Conservation (phyloP, 2,797 vertebrate species). For the Prunella strophiata region DNA sequence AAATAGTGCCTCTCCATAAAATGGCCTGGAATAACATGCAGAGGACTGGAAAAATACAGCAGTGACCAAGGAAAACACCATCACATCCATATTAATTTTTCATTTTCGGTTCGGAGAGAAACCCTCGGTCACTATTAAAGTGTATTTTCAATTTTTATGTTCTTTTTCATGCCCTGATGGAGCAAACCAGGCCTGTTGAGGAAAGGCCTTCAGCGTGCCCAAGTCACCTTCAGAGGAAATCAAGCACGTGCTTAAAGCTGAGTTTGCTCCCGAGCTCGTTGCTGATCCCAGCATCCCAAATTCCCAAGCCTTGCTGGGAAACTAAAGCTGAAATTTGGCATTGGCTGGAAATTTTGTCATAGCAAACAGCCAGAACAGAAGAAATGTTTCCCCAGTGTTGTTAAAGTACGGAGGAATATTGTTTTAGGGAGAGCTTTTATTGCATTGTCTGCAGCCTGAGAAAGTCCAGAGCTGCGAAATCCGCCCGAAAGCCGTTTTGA, state of each 20-base stretch:
- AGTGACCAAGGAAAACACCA: constrained; percentile 43
- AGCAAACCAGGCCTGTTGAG: neutral
- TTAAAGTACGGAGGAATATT: constrained; percentile 20
- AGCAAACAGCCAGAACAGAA: neutral
- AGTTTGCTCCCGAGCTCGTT: rapidly evolving
- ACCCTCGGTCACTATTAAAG: neutral
- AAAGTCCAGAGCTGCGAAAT: constrained; percentile 1
- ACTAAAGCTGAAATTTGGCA: neutral
- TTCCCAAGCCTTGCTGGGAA: neutral
- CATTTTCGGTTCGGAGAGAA: constrained; percentile 8
- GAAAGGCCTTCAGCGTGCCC: neutral
- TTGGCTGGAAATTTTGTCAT: neutral
- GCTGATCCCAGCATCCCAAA: neutral
- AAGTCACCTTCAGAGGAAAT: constrained; percentile 23
- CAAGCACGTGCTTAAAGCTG: neutral
- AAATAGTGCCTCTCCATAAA: constrained; percentile 49
- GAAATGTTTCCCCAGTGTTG: neutral
- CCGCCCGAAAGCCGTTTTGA: neutral
- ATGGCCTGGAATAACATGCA: neutral
- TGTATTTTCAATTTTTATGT: neutral
- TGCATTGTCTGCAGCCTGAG: constrained; percentile 51
- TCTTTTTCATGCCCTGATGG: neutral
- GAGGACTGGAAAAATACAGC: constrained; percentile 45
- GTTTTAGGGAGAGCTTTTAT: constrained; percentile 17
- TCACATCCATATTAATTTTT: constrained; percentile 26